Base-by-base conservation (phyloP, 2,797 vertebrate species). In the Paratrypauchen microcephalus region DNA sequence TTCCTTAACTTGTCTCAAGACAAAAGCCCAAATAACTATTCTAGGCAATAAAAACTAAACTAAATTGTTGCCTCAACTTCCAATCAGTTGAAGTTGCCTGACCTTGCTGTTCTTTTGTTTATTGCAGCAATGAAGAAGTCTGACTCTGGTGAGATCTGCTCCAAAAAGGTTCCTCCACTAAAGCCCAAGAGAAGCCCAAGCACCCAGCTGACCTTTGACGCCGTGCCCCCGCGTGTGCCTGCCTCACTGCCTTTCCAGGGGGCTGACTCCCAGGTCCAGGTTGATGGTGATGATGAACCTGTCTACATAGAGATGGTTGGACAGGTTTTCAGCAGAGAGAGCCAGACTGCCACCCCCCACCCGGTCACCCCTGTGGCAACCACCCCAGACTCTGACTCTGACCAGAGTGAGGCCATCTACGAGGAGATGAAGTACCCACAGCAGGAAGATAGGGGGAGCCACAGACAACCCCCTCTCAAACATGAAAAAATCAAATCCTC, bases 221-320 rank as follows among this genome's bases (percentile, higher is more conserved):
- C 86, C 50, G 93, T 76, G 26, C 92, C 87, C 64, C 86, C 91
- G 81, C 92, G 90, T 55, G 88, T 81, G 81, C 87, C 85, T 64
- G 85, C 92, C 41, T 91, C 93, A 1, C 85, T 93, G 85, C 88
- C 93, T 69, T 94, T 93, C 73, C 93, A 94, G 84, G 88, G 87
- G 48, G 79, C 90, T 76, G 88, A 90, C 70, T 82, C 79, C 70
- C 84, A 89, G 67, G 86, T 84, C 52, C 89, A 86, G 73, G 81
- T 83, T 7, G 86, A 90, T 1, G 83, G 87, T 18, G 95, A 96
- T 0, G 95, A 97, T 5, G 96, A 97, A 80, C 96, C 96, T 0
- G 96, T 97, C 55, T 97, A 97, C 79, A 97, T 97, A 1, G 96
- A 97, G 86, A 97, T 97, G 96, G 96, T 97, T 77, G 96, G 96